Conservation (phyloP, 2,888 invertebrate species). For the Acanthococcus lagerstroemiae region DNA sequence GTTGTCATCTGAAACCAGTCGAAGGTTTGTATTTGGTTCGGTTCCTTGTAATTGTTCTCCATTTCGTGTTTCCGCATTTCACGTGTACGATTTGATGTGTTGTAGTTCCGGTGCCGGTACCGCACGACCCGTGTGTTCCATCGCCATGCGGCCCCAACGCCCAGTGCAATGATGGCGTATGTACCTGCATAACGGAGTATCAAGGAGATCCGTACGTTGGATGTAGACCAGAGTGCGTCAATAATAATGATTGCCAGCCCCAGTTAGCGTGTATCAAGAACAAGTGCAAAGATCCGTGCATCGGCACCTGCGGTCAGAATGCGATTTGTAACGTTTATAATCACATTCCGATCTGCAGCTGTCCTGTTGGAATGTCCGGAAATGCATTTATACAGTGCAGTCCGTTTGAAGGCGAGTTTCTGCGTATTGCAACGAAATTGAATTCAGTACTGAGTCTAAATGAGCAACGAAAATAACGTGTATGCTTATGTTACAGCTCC, state of each 20-base stretch:
- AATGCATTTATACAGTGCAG: constrained; percentile 57
- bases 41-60: neutral
- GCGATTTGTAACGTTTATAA: constrained; percentile 63
- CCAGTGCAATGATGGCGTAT: constrained; percentile 51
- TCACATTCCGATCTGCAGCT: constrained; percentile 67
- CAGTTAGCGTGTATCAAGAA: constrained; percentile 60
- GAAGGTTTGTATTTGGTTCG: constrained; percentile 6
- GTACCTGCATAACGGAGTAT: constrained; percentile 53
- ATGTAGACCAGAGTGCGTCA: constrained; percentile 64
- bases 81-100: constrained; percentile 32
- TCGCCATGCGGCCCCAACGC: constrained; percentile 65
- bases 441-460: too few species aligned
- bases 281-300: constrained; percentile 62
- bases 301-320: constrained; percentile 62
- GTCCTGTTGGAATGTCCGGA: constrained; percentile 56
- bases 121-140: constrained; percentile 53
- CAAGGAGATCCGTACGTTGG: constrained; percentile 54
- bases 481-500: constrained; percentile 34
- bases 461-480: too few species aligned
- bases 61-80: constrained; percentile 10
- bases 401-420: constrained; percentile 39
- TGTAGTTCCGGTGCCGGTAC: constrained; percentile 34
- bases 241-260: constrained; percentile 59
- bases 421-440: constrained; percentile 33
- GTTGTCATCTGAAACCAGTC: constrained; percentile 38